Conservation (phyloP, 2,797 vertebrate genomes). For the Rachycentron canadum region DNA sequence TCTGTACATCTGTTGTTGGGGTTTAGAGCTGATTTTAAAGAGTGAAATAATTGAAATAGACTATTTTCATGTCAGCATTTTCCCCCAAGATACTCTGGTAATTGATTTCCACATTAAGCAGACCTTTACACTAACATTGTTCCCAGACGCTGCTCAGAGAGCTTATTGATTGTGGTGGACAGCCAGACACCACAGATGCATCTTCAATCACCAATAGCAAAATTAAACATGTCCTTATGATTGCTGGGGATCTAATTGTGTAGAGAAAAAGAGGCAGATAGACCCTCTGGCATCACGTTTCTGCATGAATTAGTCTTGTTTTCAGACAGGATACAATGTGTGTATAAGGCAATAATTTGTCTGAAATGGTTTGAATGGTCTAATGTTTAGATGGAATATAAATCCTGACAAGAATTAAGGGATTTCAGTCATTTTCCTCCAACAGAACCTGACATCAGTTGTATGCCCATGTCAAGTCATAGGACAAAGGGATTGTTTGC, state of each 20-base stretch:
- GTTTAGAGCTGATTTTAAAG: conserved; percentile 20
- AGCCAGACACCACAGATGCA: conserved; percentile 62
- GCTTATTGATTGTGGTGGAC: conserved; percentile 71
- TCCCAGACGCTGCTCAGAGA: conserved; percentile 64
- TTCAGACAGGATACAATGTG: conserved; percentile 4
- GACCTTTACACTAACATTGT: conserved; percentile 62
- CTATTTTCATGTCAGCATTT: conserved; percentile 52
- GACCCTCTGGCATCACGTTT: background rate
- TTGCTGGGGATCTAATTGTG: conserved; percentile 34
- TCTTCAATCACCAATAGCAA: conserved; percentile 61
- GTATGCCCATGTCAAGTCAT: background rate
- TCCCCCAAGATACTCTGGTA: conserved; percentile 36
- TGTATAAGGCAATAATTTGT: conserved; percentile 1
- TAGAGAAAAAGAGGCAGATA: conserved; percentile 15
- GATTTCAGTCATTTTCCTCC: background rate
- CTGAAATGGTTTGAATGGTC: background rate
- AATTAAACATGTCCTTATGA: conserved; percentile 61
- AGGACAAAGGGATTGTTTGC: background rate
- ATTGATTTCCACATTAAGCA: conserved; percentile 74
- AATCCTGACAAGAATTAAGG: background rate
- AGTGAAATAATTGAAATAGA: background rate
- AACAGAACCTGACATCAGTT: background rate
- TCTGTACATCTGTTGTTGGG: background rate
- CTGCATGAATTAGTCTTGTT: conserved; percentile 11
- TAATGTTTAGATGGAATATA: background rate